Conservation (phyloP, 2,888 invertebrate species). For the Odontothrips loti region DNA sequence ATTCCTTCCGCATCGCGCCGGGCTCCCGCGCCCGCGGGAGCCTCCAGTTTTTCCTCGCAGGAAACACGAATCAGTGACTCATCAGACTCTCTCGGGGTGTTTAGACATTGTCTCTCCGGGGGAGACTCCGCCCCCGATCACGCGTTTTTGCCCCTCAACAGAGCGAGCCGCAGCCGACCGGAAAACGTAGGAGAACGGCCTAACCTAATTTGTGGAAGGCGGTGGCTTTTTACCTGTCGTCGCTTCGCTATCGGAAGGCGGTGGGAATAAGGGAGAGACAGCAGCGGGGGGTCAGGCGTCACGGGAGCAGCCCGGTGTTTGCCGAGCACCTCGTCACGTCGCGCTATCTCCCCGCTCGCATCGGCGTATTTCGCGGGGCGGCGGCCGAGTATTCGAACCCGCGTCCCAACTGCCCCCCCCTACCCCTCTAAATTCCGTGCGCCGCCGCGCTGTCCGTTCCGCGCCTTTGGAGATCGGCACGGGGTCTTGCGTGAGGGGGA, state of each 20-base stretch:
- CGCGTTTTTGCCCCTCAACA: constrained; percentile 10
- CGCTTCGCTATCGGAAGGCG: background rate
- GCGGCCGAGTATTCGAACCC: too few species aligned
- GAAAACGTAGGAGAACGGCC: background rate
- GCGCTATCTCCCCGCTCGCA: too few species aligned
- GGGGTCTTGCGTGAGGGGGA: too few species aligned
- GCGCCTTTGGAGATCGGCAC: too few species aligned
- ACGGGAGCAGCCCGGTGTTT: too few species aligned
- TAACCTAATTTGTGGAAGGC: constrained; percentile 12
- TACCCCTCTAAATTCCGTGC: too few species aligned
- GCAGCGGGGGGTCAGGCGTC: too few species aligned
- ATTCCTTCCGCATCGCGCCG: background rate
- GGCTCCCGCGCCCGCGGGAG: background rate
- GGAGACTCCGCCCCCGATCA: background rate
- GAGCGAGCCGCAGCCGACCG: background rate
- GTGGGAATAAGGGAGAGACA: too few species aligned
- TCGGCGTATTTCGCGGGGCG: too few species aligned
- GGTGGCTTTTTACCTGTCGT: background rate
- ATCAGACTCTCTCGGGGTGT: background rate
- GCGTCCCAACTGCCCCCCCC: too few species aligned
- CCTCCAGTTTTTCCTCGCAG: background rate
- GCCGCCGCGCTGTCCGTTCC: too few species aligned
- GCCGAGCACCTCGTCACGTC: too few species aligned
- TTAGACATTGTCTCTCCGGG: background rate
- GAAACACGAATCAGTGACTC: constrained; percentile 3